These are phyloP conservation scores for Panthera uncia DNA, from an alignment of 2,113 vertebrate species.

Conservation along the genomic window DNA sequence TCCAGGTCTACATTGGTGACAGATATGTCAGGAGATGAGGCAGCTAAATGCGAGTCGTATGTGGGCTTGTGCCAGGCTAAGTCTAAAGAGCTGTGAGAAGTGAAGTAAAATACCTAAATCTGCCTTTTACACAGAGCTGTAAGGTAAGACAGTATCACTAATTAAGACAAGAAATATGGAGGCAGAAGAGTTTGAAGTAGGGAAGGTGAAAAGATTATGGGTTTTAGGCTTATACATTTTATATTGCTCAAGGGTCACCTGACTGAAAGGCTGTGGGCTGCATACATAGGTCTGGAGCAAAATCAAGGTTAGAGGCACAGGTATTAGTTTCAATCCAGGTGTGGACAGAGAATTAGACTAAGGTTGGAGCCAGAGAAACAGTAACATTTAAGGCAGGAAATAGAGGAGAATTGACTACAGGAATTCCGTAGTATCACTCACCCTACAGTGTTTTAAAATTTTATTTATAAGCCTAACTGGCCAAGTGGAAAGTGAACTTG, in stretches of 20 bases:
- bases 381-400: not conserved
- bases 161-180: not conserved
- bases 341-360: not conserved
- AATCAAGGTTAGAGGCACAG: not conserved
- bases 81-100: not conserved
- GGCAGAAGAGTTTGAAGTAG: not conserved
- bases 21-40: not conserved
- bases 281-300: not conserved
- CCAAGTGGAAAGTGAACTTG: not conserved
- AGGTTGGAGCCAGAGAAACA: not conserved
- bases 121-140: not conserved
- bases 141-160: not conserved
- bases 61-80: not conserved
- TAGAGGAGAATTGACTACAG: not conserved
- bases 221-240: not conserved
- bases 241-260: not conserved
- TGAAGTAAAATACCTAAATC: not conserved
- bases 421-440: not conserved
- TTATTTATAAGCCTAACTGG: slow-evolving; percentile 5
- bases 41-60: not conserved
- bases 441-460: not conserved
- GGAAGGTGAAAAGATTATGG: not conserved
- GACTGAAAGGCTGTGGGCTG: not conserved
- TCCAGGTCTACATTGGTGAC: not conserved
- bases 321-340: not conserved